Conservation (phyloP, 2,797 vertebrate genomes). For the Microchirus variegatus region DNA sequence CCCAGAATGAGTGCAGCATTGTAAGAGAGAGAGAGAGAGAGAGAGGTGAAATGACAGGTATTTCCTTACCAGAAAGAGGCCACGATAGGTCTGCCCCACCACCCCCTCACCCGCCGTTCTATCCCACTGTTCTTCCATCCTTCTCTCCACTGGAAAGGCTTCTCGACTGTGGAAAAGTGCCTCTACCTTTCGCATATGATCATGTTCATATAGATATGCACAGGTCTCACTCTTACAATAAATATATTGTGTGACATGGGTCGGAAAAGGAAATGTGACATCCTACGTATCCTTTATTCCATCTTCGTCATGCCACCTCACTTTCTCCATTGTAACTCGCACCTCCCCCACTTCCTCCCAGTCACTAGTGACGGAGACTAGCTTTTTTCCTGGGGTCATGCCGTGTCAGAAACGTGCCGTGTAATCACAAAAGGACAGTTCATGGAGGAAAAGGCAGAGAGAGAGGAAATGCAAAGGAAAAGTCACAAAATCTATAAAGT, state of each 20-base stretch:
- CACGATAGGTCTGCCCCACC: constrained; percentile 30
- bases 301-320: constrained; percentile 7
- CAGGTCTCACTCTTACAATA: constrained; percentile 1
- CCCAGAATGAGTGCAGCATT: constrained; percentile 31
- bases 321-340: not conserved
- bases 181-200: too few relatives aligned
- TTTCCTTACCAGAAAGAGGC: constrained; percentile 61
- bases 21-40: constrained; percentile 9
- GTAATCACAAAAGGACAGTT: constrained; percentile 25
- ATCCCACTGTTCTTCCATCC: not conserved
- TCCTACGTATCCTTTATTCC: not conserved
- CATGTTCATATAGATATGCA: constrained; percentile 2
- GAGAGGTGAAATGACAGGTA: constrained; percentile 58
- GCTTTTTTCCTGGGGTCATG: constrained; percentile 65
- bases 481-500: not conserved
- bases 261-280: not conserved
- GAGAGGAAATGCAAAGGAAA: not conserved
- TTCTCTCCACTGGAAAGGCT: not conserved
- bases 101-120: constrained; percentile 5
- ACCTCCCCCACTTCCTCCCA: constrained; percentile 41
- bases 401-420: constrained; percentile 41
- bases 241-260: not conserved
- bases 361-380: constrained; percentile 33
- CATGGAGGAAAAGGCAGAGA: constrained; percentile 8
- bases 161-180: not conserved